Evolutionary conservation across 2,113 vertebrate genomes (phyloP), one percentile per base, ranked within the genome.

Genomic region (Sakesphorus luctuosus): DNA sequence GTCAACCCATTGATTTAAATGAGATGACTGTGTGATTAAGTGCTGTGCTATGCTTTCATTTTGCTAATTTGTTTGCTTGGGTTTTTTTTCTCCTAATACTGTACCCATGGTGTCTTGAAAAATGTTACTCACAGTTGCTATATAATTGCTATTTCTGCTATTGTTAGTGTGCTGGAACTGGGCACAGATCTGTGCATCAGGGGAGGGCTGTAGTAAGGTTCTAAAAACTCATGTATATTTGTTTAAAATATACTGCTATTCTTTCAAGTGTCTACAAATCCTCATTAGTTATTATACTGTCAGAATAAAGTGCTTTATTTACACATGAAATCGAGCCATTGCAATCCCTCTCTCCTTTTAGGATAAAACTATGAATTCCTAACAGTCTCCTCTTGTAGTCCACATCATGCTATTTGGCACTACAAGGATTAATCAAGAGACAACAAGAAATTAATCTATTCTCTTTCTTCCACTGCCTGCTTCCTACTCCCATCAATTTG

Each of bases 11-110:
- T 86, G 68, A 96, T 94, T 94, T 90, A 91, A 96, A 90, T 84
- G 84, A 95, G 82, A 86, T 68, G 91, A 50, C 85, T 47, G 31
- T 0, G 7, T 72, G 87, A 97, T 94, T 90, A 94, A 90, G 52
- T 76, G 63, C 75, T 88, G 44, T 40, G 52, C 78, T 91, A 63
- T 76, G 67, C 73, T 94, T 95, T 77, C 63, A 66, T 85, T 95
- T 88, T 83, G 36, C 76, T 92, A 89, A 95, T 94, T 92, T 93
- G 75, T 95, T 93, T 94, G 38, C 83, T 95, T 86, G 66, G 0
- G 53, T 0, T 26, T 88, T 91, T 92, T 86, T 71, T 90, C 47
- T 90, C 31, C 68, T 94, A 80, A 63, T 88, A 77, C 52, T 38
- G 49, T 68, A 84, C 55, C 55, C 59, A 52, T 0, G 0, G 52